Base-by-base conservation (phyloP, 2,888 invertebrate species). In the Hartigia nigra region DNA sequence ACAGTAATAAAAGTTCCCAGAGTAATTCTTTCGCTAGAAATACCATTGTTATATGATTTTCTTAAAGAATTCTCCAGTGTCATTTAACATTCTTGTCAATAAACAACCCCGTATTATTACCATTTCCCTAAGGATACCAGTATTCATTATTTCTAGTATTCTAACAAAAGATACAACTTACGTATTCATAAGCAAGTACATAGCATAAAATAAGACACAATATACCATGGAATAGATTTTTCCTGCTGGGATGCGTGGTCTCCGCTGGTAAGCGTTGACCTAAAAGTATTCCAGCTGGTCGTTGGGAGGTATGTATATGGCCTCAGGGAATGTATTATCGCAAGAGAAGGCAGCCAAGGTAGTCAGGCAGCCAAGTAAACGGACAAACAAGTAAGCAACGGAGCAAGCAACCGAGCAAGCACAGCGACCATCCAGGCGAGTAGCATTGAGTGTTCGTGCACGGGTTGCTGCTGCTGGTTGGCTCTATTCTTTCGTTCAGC, bases 241-340 rank as follows among this genome's bases (percentile, higher is more conserved):
- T 81, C 80, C 78, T 81, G 77, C 77, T 78, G 78, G 77, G 79
- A 76, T 78, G 78, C 80, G 80, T 79, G 76, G 77, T 78, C 79
- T 78, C 55, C 55, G 23, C 82, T 80, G 78, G 80, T 81, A 81
- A 82, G 79, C 80, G 80, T 79, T 81, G 81, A 82, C 81, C 82
- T 82, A 81, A 82, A 82, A 82, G 80, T 81, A 82, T 82, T 80
- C 82, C 77, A 80, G 82, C 78, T 78, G 72, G 77, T 78, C 81
- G 31, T 32, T 23, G 32, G 75, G 31, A 75, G 75, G 75, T 75
- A 75, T 75, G 75, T 75, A 75, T 39, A 75, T 75, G 36, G 35
- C 36, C 75, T 23, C 12, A 34, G 75, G 75, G 75, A 34, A 36
- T 39, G 75, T 35, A 35, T 31, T 75, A 75, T 35, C 78, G 80